phyloP scores from a whole-genome alignment of 2,797 vertebrate species.

The Parauchenoglanis ngamensis region DNA sequence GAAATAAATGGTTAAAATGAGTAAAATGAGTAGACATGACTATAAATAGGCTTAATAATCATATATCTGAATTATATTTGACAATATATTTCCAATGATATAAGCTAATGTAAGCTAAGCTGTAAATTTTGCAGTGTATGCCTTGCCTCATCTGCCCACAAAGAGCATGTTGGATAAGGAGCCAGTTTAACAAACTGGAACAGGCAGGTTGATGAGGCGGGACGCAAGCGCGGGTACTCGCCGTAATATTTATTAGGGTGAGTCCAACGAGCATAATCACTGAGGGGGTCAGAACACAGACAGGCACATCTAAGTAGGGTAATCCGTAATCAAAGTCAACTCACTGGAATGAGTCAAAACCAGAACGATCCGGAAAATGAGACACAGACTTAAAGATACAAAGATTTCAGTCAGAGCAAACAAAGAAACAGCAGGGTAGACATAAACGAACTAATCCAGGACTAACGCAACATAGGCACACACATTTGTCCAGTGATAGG shows the following conservation, averaged over 20 bases:
- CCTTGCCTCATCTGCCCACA: not conserved
- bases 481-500: not conserved
- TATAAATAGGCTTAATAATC: not conserved
- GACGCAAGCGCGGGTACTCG: not conserved
- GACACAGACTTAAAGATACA: not conserved
- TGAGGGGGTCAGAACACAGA: not conserved
- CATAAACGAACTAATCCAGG: not conserved
- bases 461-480: not conserved
- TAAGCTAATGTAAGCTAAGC: not conserved
- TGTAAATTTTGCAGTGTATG: not conserved
- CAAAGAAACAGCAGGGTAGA: not conserved
- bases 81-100: not conserved
- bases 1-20: not conserved
- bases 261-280: not conserved
- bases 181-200: not conserved
- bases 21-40: not conserved
- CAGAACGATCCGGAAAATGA: not conserved
- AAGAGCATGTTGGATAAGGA: not conserved
- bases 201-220: not conserved
- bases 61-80: not conserved
- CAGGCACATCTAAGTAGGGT: not conserved
- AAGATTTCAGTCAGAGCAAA: not conserved
- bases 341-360: not conserved
- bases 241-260: slow-evolving; percentile 11
- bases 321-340: not conserved